These are phyloP conservation scores for Clivina fossor DNA, from an alignment of 2,888 invertebrate species.

Conservation along the genomic window DNA sequence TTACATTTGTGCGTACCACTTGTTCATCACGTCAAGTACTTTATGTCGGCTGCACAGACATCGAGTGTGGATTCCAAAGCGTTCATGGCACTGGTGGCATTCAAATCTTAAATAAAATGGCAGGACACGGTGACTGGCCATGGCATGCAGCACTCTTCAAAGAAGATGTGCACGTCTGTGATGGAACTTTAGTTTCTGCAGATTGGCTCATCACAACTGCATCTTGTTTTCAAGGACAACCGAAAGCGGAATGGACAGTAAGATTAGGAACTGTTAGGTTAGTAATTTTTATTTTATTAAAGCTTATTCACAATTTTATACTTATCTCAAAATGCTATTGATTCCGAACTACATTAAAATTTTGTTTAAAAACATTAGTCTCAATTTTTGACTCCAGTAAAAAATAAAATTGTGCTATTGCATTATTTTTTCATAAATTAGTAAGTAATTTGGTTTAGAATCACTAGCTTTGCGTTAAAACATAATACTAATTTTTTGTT, in stretches of 20 bases:
- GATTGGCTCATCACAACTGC: constrained; percentile 86
- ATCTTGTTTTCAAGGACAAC: constrained; percentile 84
- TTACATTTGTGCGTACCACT: constrained; percentile 75
- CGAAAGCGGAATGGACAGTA: constrained; percentile 85
- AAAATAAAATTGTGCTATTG: too few species aligned
- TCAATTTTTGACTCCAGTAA: too few species aligned
- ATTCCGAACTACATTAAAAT: too few species aligned
- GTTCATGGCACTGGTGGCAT: constrained; percentile 45
- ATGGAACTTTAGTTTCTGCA: constrained; percentile 78
- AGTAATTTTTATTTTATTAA: too few species aligned
- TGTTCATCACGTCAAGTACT: constrained; percentile 78
- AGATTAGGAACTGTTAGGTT: constrained; percentile 70
- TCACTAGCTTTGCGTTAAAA: too few species aligned
- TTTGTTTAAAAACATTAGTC: too few species aligned
- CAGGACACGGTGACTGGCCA: constrained; percentile 87
- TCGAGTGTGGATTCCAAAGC: constrained; percentile 54
- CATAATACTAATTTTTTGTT: too few species aligned
- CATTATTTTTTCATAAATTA: too few species aligned
- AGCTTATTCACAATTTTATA: too few species aligned
- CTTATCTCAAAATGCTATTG: too few species aligned
- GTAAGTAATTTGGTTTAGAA: too few species aligned
- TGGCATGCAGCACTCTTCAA: constrained; percentile 85
- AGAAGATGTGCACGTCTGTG: constrained; percentile 84
- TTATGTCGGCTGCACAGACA: constrained; percentile 74
- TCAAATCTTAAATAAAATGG: constrained; percentile 65